Conservation (phyloP, 2,888 invertebrate species). For the Mythimna lalbum region DNA sequence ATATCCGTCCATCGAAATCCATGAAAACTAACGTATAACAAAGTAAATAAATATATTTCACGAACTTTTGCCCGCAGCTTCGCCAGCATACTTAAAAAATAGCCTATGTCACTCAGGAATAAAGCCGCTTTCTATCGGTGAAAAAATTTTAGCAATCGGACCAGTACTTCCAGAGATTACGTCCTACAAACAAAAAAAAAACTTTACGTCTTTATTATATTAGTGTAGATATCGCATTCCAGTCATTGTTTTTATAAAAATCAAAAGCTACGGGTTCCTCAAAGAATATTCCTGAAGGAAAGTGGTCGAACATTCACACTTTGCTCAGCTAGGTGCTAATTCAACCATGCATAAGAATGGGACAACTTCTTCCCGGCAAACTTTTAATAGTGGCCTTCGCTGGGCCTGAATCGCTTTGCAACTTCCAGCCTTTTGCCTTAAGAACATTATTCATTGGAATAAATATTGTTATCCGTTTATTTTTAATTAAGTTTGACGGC, state of each 20-base stretch:
- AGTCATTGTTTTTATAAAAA: neutral
- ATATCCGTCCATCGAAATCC: too few relatives aligned
- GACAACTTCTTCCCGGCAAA: slow-evolving; percentile 69
- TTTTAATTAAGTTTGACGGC: slow-evolving; percentile 29
- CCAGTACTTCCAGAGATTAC: too few relatives aligned
- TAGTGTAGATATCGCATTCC: too few relatives aligned
- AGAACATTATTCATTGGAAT: slow-evolving; percentile 58
- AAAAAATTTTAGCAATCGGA: too few relatives aligned
- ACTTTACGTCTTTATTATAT: too few relatives aligned
- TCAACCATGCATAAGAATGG: slow-evolving; percentile 78
- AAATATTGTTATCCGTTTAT: slow-evolving; percentile 54
- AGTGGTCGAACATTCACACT: slow-evolving; percentile 52
- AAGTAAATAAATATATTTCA: too few relatives aligned
- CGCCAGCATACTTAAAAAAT: too few relatives aligned
- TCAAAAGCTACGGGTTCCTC: neutral
- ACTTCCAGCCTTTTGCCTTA: slow-evolving; percentile 64
- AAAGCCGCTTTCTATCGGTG: too few relatives aligned
- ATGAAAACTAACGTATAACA: too few relatives aligned
- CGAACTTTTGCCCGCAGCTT: too few relatives aligned
- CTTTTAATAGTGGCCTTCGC: slow-evolving; percentile 76
- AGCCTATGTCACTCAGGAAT: too few relatives aligned
- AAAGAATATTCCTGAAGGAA: slow-evolving; percentile 45
- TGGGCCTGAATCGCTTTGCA: slow-evolving; percentile 69
- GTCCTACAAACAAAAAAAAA: too few relatives aligned
- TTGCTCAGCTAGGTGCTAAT: slow-evolving; percentile 68